Percentiles rank a stretch among this genome's conserved stretches.
Conservation (phyloP, 2,888 invertebrate genomes). For the Epiblema foenella region DNA sequence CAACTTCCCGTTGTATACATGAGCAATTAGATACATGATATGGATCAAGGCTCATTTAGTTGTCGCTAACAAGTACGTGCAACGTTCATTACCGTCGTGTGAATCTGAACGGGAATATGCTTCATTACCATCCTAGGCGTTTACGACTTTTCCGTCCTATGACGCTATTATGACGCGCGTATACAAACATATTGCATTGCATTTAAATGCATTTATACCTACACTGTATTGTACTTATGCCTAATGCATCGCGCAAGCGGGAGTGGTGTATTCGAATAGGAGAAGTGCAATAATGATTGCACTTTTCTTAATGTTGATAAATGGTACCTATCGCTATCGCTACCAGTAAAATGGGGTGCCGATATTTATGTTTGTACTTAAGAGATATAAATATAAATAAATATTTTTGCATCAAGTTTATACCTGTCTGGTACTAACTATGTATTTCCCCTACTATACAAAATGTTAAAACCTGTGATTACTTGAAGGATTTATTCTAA, state of each 20-base stretch:
- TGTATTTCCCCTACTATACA: no score
- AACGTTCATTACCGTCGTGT: conserved; percentile 14
- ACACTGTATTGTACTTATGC: not conserved
- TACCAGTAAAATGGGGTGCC: not conserved
- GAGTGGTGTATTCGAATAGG: not conserved
- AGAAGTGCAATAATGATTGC: not conserved
- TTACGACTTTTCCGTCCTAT: not conserved
- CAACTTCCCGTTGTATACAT: not conserved
- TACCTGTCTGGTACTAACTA: no score
- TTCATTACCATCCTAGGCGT: not conserved
- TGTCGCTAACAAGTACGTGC: conserved; percentile 41
- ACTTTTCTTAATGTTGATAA: no score
- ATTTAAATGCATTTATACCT: conserved; percentile 10
- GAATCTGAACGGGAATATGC: not conserved
- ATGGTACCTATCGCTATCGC: not conserved
- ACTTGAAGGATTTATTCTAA: no score
- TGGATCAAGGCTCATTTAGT: conserved; percentile 47
- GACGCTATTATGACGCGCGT: not conserved
- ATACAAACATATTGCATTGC: conserved; percentile 26
- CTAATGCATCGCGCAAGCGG: not conserved
- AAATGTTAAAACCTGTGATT: no score
- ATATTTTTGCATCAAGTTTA: no score
- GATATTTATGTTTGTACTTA: not conserved
- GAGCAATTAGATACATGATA: conserved; percentile 30
- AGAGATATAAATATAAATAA: no score